Evolutionary conservation across 1,140 invertebrate species (phyloP), one percentile per base, ranked within the genome.

Genomic region (Achatina immaculata): DNA sequence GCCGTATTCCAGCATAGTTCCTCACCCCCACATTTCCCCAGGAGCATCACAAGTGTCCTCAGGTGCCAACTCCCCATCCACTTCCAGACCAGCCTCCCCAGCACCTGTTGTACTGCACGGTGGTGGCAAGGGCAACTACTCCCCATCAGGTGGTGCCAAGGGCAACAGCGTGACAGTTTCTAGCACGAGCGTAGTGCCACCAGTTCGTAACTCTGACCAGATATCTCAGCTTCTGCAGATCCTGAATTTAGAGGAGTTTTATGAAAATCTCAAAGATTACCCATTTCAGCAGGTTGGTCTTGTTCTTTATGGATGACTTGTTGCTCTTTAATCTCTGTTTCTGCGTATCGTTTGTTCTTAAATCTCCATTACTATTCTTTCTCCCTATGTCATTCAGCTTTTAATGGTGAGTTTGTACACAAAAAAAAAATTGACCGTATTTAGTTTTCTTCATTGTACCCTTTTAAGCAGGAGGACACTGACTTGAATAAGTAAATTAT

Each of bases 171-270:
- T 11, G 2, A 21, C 38, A 6, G 21, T 71, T 34, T 40, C 68
- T 42, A 38, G 68, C 40, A 31, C 31, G 1, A 16, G 58, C 28
- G 7, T 40, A 16, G 3, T 24, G 1, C 65, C n/a, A 31, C 31
- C 38, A 40, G 31, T 68, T 34, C 68, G 42, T 24, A 71, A n/a
- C 21, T 24, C n/a, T 40, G 42, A 45, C 14, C 68, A 71, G 11
- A 45, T 42, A 9, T 40, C 38, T 43, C 81, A 83, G 68, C 78
- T 81, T 14, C 79, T 86, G 28, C 80, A 81, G 42, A 77, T 84
- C 42, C 84, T 88, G 3, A 72, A 78, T n/a, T 66, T 86, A 40
- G 76, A 83, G 40, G 85, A 87, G 36, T 87, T 86, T 40, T 81
- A 55, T 42, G 76, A 84, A 19, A 75, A 76, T 48, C 81, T 86